These are phyloP conservation scores for Pentalonia nigronervosa DNA, from an alignment of 1,140 invertebrate species.

Conservation along the genomic window DNA sequence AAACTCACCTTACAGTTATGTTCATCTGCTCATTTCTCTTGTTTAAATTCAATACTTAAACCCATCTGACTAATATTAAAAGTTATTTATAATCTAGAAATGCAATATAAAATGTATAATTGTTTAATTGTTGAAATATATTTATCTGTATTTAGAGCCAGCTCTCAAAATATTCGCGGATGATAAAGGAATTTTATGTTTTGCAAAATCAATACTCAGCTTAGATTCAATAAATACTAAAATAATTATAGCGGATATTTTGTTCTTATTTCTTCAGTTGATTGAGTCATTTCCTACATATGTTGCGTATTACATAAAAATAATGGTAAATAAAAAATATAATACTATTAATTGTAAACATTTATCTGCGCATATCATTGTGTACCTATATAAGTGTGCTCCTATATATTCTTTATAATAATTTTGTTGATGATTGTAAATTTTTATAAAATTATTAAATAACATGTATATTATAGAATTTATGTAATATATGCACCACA, in stretches of 20 bases:
- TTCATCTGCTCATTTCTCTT: background rate
- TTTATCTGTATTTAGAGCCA: background rate
- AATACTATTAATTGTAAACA: background rate
- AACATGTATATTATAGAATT: background rate
- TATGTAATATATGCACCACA: background rate
- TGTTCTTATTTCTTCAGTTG: slow-evolving; percentile 32
- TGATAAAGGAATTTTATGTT: slow-evolving; percentile 22
- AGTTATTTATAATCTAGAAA: background rate
- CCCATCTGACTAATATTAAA: background rate
- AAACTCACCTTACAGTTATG: background rate
- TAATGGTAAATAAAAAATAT: slow-evolving; percentile 1
- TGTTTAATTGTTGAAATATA: background rate
- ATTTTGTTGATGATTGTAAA: background rate
- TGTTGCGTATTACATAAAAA: background rate
- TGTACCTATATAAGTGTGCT: background rate
- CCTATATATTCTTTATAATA: background rate
- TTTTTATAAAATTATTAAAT: background rate
- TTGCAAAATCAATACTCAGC: background rate
- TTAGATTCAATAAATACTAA: background rate
- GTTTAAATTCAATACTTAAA: background rate
- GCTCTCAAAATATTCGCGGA: background rate
- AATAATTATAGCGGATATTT: slow-evolving; percentile 1
- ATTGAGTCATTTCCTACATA: background rate
- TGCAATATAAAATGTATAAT: background rate
- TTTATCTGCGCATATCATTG: background rate